A percentile compares a stretch with the other conserved stretches of the same genome.
Evolutionary conservation across 2,797 vertebrate genomes (phyloP).

Genomic region (Ambastaia sidthimunki): DNA sequence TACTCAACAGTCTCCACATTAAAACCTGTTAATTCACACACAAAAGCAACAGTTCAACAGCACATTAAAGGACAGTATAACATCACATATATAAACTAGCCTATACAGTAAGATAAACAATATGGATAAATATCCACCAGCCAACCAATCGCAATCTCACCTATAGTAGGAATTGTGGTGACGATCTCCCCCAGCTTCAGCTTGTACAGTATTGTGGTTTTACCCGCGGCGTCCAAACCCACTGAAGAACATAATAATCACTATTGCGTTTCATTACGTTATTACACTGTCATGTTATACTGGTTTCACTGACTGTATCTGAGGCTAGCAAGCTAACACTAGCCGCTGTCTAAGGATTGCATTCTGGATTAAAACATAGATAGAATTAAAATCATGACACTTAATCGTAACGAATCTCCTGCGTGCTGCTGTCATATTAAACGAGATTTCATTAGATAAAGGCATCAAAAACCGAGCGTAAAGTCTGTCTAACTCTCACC

Average conservation of each 20-base stretch:
- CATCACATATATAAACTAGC: neutral
- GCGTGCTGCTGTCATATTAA: too few species aligned
- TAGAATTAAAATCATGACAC: neutral
- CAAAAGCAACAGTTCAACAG: neutral
- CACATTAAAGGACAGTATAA: neutral
- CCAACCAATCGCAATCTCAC: constrained; percentile 70
- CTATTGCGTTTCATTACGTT: too few species aligned
- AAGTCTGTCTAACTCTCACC: constrained; percentile 74
- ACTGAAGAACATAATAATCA: constrained; percentile 68
- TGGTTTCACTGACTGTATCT: neutral
- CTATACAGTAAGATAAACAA: neutral
- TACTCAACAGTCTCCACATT: too few species aligned
- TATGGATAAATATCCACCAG: neutral
- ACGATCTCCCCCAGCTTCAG: constrained; percentile 91
- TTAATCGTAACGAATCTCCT: too few species aligned
- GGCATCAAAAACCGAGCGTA: neutral
- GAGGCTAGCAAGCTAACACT: constrained; percentile 38
- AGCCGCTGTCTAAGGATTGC: neutral
- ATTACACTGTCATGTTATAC: too few species aligned
- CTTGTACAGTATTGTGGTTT: constrained; percentile 93
- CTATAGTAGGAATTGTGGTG: constrained; percentile 92
- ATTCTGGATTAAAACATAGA: neutral
- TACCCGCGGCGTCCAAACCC: constrained; percentile 90
- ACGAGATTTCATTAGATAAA: neutral
- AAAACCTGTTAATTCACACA: too few species aligned